phyloP scores from a whole-genome alignment of 2,888 invertebrate species.

The Selenia dentaria region DNA sequence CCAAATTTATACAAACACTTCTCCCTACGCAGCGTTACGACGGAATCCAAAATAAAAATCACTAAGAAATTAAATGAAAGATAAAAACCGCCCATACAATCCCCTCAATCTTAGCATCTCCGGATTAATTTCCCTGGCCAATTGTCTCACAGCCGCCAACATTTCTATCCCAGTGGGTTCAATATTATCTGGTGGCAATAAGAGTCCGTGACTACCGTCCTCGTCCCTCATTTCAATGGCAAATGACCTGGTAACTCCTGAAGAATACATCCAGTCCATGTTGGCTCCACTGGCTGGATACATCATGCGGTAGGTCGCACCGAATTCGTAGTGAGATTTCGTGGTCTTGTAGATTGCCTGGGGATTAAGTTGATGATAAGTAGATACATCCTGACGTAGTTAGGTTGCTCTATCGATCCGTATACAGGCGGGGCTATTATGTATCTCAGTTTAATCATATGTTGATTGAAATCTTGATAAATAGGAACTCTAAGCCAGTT shows the following conservation, averaged over 20 bases:
- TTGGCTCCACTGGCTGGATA: conserved; percentile 45
- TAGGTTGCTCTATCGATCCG: too few relatives aligned
- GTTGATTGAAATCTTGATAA: too few relatives aligned
- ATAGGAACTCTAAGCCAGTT: too few relatives aligned
- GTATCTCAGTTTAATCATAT: too few relatives aligned
- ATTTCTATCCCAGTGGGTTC: conserved; percentile 43
- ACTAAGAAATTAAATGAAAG: too few relatives aligned
- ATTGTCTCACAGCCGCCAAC: conserved; percentile 33
- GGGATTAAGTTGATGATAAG: too few relatives aligned
- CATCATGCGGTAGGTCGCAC: conserved; percentile 37
- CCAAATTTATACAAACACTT: too few relatives aligned
- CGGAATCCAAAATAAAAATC: too few relatives aligned
- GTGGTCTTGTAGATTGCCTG: conserved; percentile 43
- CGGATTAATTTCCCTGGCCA: conserved; percentile 35
- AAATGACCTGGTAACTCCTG: conserved; percentile 39
- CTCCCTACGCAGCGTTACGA: too few relatives aligned
- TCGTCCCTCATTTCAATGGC: conserved; percentile 44
- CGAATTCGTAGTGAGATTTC: conserved; percentile 36
- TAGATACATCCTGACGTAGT: too few relatives aligned
- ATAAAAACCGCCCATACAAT: conserved; percentile 34
- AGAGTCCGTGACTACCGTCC: conserved; percentile 42
- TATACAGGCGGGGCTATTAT: too few relatives aligned
- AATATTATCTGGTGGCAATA: conserved; percentile 42
- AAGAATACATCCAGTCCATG: conserved; percentile 47
- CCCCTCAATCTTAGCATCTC: conserved; percentile 2